Evolutionary conservation across 2,113 vertebrate species (phyloP).

Genomic region (Noctilio leporinus): DNA sequence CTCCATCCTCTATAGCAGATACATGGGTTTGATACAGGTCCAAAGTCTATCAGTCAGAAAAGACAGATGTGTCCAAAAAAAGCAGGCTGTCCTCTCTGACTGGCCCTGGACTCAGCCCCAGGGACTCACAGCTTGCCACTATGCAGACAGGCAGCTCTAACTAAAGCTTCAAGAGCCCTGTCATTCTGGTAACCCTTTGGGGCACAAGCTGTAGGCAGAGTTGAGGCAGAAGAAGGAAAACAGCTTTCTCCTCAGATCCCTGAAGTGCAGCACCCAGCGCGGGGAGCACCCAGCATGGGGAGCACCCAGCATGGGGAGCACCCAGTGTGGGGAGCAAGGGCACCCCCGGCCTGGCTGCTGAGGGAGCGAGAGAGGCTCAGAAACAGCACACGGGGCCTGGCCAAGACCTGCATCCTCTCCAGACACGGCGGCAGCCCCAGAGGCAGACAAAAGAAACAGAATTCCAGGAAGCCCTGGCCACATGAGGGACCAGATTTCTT

Average conservation of each 20-base stretch:
- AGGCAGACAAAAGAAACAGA: background rate
- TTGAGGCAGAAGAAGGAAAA: background rate
- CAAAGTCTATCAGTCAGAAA: background rate
- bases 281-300: too few relatives aligned
- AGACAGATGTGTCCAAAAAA: background rate
- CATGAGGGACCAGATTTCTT: background rate
- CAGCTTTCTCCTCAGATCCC: background rate
- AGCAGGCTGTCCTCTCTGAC: background rate
- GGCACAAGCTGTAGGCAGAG: accelerated
- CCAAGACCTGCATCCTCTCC: too few relatives aligned
- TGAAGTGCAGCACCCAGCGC: background rate
- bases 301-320: too few relatives aligned
- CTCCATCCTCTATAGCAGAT: background rate
- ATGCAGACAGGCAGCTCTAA: background rate
- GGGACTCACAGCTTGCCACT: too few relatives aligned
- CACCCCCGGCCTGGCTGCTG: background rate
- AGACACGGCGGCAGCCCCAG: background rate
- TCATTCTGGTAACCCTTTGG: background rate
- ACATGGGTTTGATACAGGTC: background rate
- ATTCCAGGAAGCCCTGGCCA: background rate
- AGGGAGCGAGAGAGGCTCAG: background rate
- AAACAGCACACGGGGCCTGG: background rate
- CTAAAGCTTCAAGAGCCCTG: background rate
- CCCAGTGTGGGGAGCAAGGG: background rate
- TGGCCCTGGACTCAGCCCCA: background rate